Evolutionary conservation across 2,888 invertebrate genomes (phyloP), one percentile per base, ranked within the genome.

Genomic region (Margaritifera margaritifera): DNA sequence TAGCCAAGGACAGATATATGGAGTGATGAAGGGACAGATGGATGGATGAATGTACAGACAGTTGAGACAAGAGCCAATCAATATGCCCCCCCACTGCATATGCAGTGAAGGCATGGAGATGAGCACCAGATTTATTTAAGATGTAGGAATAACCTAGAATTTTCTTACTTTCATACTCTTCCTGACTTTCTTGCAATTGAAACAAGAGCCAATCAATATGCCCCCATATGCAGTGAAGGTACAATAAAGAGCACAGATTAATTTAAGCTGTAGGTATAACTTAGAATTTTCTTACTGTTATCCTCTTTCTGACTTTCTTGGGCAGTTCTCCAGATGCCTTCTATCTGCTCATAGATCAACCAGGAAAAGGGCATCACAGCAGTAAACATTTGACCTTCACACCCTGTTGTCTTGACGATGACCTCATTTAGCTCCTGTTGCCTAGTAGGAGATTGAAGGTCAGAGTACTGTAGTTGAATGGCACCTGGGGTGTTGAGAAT

Each of bases 311-410:
- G n/a, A 53, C 24, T 42, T 54, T 64, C 65, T 5, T 51, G 51
- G 51, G 73, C 60, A 4, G 71, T 61, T n/a, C 65, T 74, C 52
- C 72, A 27, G 19, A 74, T 65, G 20, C 70, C 66, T 52, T 78
- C 71, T 20, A 81, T 70, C 15, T 68, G 69, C 55, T 75, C 64
- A 42, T 64, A 69, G 18, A 81, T 70, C 31, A 83, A 20, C 87
- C 87, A 87, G 19, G 85, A 86, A 70, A 87, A 86, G 20, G 87
- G 86, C 62, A 86, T 66, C 31, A 61, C 54, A 6, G 78, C 72
- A 54, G 65, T 24, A 60, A 85, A 83, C 31, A 62, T 56, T 4
- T 69, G 64, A 22, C 79, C 77, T 62, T 78, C 77, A 70, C 65
- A 72, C 1, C 83, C 82, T 24, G 80, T 82, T 60, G 78, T 74